A percentile compares a stretch with the other conserved stretches of the same genome.
These are phyloP conservation scores for Caradrina clavipalpis DNA, from an alignment of 2,888 invertebrate species.

Conservation along the genomic window DNA sequence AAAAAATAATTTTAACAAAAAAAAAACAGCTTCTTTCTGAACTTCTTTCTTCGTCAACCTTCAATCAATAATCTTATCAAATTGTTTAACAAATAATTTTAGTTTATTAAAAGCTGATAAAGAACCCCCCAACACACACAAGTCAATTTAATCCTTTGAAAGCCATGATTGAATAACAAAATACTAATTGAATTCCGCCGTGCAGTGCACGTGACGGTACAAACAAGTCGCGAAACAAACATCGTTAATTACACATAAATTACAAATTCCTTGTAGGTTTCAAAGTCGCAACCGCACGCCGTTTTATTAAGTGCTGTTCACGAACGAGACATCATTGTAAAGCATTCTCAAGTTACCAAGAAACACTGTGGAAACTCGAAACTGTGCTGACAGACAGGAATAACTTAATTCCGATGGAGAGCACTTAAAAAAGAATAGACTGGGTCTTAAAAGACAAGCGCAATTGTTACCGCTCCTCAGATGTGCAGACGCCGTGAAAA, in stretches of 20 bases:
- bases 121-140: conserved; percentile 2
- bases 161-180: conserved; percentile 51
- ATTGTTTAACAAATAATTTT: not conserved
- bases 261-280: conserved; percentile 56
- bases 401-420: conserved; percentile 83
- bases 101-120: not conserved
- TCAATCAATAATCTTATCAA: not conserved
- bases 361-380: conserved; percentile 68
- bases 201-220: conserved; percentile 37
- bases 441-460: conserved; percentile 76
- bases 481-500: conserved; percentile 84
- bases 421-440: conserved; percentile 79
- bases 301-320: conserved; percentile 65
- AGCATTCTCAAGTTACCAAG: conserved; percentile 64
- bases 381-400: conserved; percentile 71
- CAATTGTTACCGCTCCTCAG: conserved; percentile 76
- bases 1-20: too few species aligned
- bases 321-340: conserved; percentile 57
- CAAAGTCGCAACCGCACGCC: conserved; percentile 56
- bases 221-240: conserved; percentile 52
- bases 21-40: too few species aligned
- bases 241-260: conserved; percentile 59
- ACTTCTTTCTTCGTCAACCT: not conserved
- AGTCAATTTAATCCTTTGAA: conserved; percentile 28
- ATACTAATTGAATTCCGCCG: conserved; percentile 49